Evolutionary conservation across 2,113 vertebrate species (phyloP), one percentile per base, ranked within the genome.

Genomic region (Proteles cristata): DNA sequence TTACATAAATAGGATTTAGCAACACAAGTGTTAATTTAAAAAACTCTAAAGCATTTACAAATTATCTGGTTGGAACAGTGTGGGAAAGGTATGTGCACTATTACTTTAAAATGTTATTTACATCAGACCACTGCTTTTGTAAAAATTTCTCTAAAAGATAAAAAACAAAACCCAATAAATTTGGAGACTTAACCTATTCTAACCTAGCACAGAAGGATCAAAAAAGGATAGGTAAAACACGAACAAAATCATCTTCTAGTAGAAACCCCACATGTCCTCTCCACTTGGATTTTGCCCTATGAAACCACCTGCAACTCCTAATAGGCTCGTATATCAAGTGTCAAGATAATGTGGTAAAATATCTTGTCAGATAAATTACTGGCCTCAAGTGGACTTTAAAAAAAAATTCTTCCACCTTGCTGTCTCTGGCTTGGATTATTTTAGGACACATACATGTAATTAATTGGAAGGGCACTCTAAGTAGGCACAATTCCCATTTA

Each of bases 11-110:
- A 97, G 97, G 98, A 98, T 98, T 98, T 89, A 98, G 98, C 98
- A 98, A 99, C 98, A 98, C 97, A 97, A 96, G 0, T 98, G 98
- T 98, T 95, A 96, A 98, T 97, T 97, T 98, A 97, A 97, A 98
- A 95, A 98, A 98, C 88, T 98, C 98, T 98, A 98, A 97, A 98
- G 98, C 98, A 98, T 98, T 99, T 99, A 98, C 98, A 99, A 98
- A 98, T 98, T 96, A 98, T 98, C 98, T 97, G 98, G 98, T 97
- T 98, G 98, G 97, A 97, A 98, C 96, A 97, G 96, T 98, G 98
- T 73, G 93, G 98, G 98, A 98, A 97, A 98, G 96, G 98, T 98
- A 98, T 98, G 98, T 98, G 98, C 98, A 98, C 98, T 98, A 98
- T 77, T 98, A 98, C 97, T 98, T 98, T 93, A 96, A 98, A 98